Conservation (phyloP, 2,888 invertebrate species). For the Melipona beecheii region DNA sequence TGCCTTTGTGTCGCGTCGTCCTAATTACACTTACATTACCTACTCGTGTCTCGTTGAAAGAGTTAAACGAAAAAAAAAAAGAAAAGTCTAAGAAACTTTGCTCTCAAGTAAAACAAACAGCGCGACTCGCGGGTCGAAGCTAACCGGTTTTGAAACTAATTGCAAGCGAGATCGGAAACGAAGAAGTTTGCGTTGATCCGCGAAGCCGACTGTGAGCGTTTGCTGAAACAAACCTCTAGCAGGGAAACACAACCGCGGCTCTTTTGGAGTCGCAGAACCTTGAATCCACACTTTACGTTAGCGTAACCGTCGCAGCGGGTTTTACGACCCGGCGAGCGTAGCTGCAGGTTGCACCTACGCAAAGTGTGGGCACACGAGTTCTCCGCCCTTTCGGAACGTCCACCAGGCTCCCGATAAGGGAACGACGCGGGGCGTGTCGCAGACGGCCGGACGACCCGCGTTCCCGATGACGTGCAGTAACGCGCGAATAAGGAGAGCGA, state of each 20-base stretch:
- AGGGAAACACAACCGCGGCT: too few species aligned
- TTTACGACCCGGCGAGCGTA: constrained; percentile 45
- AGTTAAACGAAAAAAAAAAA: too few species aligned
- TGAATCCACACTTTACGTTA: constrained; percentile 14
- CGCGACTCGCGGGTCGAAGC: too few species aligned
- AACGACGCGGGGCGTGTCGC: constrained; percentile 50
- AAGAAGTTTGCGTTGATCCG: too few species aligned
- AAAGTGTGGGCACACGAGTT: constrained; percentile 66
- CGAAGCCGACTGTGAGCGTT: too few species aligned
- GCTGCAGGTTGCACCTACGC: constrained; percentile 68
- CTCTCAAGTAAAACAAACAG: background rate
- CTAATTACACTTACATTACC: too few species aligned
- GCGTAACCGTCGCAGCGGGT: constrained; percentile 28
- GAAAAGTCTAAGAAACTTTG: background rate
- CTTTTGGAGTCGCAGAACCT: background rate
- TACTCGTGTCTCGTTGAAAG: too few species aligned
- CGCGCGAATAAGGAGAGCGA: background rate
- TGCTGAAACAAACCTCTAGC: too few species aligned
- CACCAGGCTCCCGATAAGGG: constrained; percentile 67
- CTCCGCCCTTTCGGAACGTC: constrained; percentile 65
- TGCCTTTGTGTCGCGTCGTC: too few species aligned
- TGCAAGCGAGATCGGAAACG: too few species aligned
- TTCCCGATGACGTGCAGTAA: background rate
- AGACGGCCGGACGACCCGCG: constrained; percentile 26
- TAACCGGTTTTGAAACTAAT: too few species aligned